Conservation (phyloP, 2,888 invertebrate genomes). For the Vandiemenella viatica region DNA sequence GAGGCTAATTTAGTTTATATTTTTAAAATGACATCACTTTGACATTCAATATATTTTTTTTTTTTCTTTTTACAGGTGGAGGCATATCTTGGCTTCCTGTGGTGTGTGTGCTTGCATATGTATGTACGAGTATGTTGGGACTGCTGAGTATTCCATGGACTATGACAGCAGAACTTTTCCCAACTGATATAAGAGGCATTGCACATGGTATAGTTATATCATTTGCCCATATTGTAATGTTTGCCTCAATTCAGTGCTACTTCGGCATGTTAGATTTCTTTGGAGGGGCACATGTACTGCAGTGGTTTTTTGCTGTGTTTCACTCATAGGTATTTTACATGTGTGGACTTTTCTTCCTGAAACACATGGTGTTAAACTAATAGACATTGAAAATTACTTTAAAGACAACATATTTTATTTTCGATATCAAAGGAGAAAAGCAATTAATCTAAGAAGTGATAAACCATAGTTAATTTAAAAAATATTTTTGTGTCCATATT, state of each 20-base stretch:
- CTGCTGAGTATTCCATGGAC: slow-evolving; percentile 46
- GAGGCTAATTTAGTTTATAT: too few relatives aligned
- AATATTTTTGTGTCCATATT: too few relatives aligned
- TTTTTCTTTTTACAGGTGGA: slow-evolving; percentile 9
- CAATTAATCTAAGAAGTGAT: too few relatives aligned
- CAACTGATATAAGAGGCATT: slow-evolving; percentile 41
- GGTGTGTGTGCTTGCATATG: slow-evolving; percentile 35
- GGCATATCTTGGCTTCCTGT: slow-evolving; percentile 29
- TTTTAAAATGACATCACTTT: not conserved
- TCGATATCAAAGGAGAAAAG: too few relatives aligned
- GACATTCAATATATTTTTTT: not conserved
- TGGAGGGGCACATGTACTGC: slow-evolving; percentile 21
- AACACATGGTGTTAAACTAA: slow-evolving; percentile 32
- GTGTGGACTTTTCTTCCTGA: slow-evolving; percentile 33
- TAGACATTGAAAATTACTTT: slow-evolving; percentile 35
- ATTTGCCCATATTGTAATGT: slow-evolving; percentile 41
- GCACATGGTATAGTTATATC: slow-evolving; percentile 42
- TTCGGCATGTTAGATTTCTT: slow-evolving; percentile 21
- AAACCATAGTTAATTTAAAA: too few relatives aligned
- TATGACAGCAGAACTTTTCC: slow-evolving; percentile 48
- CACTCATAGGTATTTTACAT: slow-evolving; percentile 24
- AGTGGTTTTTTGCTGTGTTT: slow-evolving; percentile 16
- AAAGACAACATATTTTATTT: slow-evolving; percentile 7
- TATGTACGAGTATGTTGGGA: slow-evolving; percentile 42
- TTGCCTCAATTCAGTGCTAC: slow-evolving; percentile 38